Percentiles rank a stretch among this genome's conserved stretches.
phyloP scores from a whole-genome alignment of 1,140 invertebrate species.

The Trichomalopsis sarcophagae region DNA sequence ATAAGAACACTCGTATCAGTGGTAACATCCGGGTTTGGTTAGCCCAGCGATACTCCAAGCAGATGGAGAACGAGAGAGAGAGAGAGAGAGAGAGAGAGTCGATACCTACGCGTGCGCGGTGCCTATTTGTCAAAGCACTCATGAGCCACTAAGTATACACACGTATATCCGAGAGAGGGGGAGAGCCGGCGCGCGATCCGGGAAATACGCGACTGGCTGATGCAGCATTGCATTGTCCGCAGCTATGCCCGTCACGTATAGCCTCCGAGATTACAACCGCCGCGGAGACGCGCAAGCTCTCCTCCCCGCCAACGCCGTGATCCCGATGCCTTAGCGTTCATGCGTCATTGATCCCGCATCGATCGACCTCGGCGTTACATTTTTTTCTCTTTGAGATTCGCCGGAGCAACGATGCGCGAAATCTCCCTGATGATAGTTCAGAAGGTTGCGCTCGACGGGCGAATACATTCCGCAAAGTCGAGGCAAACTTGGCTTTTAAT shows the following conservation, averaged over 20 bases:
- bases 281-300: conserved; percentile 6
- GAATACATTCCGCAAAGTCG: not conserved
- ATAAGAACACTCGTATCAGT: too few relatives aligned
- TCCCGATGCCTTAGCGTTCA: not conserved
- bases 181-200: not conserved
- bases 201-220: not conserved
- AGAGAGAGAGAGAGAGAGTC: too few relatives aligned
- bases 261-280: conserved; percentile 26
- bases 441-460: too few relatives aligned
- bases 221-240: not conserved
- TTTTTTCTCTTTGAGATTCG: too few relatives aligned
- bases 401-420: too few relatives aligned
- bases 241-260: conserved; percentile 14
- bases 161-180: not conserved
- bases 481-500: not conserved
- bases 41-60: too few relatives aligned
- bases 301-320: too few relatives aligned
- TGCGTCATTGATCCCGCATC: not conserved
- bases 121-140: conserved; percentile 31
- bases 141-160: conserved; percentile 20
- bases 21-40: too few relatives aligned
- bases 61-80: not conserved
- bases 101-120: not conserved
- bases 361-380: not conserved
- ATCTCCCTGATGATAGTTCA: too few relatives aligned